Conservation (phyloP, 2,797 vertebrate genomes). For the Notamacropus eugenii region DNA sequence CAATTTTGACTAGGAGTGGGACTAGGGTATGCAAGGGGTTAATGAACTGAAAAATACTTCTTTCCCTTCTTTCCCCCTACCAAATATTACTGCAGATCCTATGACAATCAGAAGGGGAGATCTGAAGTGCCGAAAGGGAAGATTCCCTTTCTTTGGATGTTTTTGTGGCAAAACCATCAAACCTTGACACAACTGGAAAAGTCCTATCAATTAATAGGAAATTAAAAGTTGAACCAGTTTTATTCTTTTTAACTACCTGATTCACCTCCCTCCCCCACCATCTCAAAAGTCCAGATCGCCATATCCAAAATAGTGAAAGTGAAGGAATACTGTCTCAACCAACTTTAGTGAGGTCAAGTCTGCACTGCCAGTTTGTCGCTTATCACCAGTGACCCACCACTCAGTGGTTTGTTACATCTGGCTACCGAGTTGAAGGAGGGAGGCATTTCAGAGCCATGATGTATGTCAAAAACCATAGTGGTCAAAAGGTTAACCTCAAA, state of each 20-base stretch:
- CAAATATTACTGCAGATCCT: constrained; percentile 39
- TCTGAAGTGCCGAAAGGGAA: not conserved
- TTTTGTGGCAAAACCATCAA: not conserved
- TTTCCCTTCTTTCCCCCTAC: not conserved
- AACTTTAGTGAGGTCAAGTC: constrained; percentile 32
- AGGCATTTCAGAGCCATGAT: not conserved
- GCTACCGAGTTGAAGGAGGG: not conserved
- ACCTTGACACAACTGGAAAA: not conserved
- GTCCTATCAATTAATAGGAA: not conserved
- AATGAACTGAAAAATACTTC: not conserved
- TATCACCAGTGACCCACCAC: not conserved
- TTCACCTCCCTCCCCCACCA: not conserved
- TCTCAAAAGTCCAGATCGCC: constrained; percentile 27
- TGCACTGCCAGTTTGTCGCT: constrained; percentile 41
- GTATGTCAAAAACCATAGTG: constrained; percentile 15
- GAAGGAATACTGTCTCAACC: constrained; percentile 30
- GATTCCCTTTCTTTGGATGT: constrained; percentile 14
- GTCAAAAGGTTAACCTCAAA: constrained; percentile 54
- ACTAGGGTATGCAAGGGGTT: not conserved
- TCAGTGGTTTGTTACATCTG: not conserved
- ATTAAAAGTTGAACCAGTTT: constrained; percentile 18
- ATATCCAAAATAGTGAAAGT: constrained; percentile 40
- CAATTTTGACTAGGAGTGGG: not conserved
- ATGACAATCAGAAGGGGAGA: not conserved
- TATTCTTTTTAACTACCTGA: constrained; percentile 40